phyloP scores from a whole-genome alignment of 2,888 invertebrate genomes.

The Ariolimax columbianus region DNA sequence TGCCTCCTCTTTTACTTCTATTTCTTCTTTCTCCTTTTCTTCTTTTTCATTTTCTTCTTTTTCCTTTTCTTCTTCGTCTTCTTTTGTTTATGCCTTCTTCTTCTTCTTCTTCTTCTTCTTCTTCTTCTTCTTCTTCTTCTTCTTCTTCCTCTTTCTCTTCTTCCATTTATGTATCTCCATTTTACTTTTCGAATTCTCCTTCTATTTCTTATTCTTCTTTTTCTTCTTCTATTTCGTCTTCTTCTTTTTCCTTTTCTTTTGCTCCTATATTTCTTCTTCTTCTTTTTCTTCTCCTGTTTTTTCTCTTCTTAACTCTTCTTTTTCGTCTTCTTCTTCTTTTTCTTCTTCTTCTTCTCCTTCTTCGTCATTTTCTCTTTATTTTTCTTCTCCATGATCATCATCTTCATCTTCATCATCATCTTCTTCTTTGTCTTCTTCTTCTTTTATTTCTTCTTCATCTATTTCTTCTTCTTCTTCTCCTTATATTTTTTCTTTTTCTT shows the following conservation, averaged over 20 bases:
- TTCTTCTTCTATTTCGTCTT: neutral
- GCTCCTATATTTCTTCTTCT: neutral
- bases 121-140: neutral
- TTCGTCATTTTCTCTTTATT: neutral
- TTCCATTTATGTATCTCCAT: no score
- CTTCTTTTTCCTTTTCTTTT: neutral
- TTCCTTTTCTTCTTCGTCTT: no score
- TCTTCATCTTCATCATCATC: neutral
- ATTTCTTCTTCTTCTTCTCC: neutral
- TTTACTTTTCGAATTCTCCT: no score
- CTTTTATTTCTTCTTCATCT: neutral
- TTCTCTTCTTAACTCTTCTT: neutral
- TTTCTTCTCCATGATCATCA: neutral
- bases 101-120: neutral
- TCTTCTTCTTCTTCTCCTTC: neutral
- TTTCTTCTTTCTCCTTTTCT: neutral
- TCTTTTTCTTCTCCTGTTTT: neutral
- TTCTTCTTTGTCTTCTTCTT: constrained; percentile 1
- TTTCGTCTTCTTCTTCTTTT: neutral
- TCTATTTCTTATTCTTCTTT: no score
- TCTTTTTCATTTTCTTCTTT: neutral
- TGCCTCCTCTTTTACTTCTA: neutral
- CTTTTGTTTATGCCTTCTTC: no score
- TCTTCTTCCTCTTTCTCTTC: neutral
- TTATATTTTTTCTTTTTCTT: neutral